Percentiles rank a stretch among this genome's conserved stretches.
Evolutionary conservation across 2,797 vertebrate species (phyloP).

Genomic region (Hafferia zeledoni): DNA sequence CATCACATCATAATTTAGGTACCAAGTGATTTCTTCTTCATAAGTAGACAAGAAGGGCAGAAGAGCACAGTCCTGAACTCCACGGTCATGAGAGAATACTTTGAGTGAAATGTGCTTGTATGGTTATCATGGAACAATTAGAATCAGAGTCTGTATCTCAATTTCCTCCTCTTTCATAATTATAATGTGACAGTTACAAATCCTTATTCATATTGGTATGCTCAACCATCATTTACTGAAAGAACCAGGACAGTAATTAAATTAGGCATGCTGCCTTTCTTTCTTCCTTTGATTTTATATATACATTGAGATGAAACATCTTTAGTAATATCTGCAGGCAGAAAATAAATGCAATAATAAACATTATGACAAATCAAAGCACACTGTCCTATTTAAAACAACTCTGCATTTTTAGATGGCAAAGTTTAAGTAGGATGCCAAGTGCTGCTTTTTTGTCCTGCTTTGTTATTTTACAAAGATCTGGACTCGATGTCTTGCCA

Average conservation of each 20-base stretch:
- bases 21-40: not conserved
- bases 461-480: not conserved
- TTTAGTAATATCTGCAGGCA: constrained; percentile 50
- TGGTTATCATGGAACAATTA: constrained; percentile 47
- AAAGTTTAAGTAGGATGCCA: constrained; percentile 31
- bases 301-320: constrained; percentile 51
- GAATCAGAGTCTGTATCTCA: constrained; percentile 50
- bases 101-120: constrained; percentile 16
- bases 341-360: constrained; percentile 56
- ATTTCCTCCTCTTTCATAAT: constrained; percentile 51
- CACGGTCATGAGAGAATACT: constrained; percentile 32
- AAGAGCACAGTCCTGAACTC: not conserved
- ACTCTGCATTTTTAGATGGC: constrained; percentile 1
- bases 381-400: constrained; percentile 35
- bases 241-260: constrained; percentile 66
- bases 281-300: constrained; percentile 59
- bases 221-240: constrained; percentile 61
- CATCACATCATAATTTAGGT: not conserved
- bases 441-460: not conserved
- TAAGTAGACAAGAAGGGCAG: not conserved
- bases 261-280: constrained; percentile 35
- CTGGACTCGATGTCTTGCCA: not conserved
- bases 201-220: constrained; percentile 46
- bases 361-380: constrained; percentile 58
- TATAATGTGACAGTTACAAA: constrained; percentile 34